phyloP scores from a whole-genome alignment of 1,140 invertebrate genomes.

The Chelonus insularis region DNA sequence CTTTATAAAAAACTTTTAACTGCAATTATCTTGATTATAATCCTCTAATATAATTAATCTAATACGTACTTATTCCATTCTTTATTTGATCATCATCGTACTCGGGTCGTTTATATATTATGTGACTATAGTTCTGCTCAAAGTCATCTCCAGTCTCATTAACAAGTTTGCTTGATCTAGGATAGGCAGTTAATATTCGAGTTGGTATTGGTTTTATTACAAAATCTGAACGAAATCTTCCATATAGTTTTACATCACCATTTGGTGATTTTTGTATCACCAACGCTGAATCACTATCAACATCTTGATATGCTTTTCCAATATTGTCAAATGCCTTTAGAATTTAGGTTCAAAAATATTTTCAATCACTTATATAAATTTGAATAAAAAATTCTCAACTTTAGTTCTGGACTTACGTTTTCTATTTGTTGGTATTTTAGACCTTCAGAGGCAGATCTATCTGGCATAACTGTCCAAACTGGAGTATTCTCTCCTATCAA shows the following conservation, averaged over 20 bases:
- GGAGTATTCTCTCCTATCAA: slow-evolving; percentile 39
- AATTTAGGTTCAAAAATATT: slow-evolving; percentile 22
- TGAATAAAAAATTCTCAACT: neutral
- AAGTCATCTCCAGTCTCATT: slow-evolving; percentile 1
- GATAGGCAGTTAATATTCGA: slow-evolving; percentile 22
- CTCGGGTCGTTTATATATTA: slow-evolving; percentile 36
- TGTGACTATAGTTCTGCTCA: slow-evolving; percentile 36
- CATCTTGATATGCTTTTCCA: slow-evolving; percentile 36
- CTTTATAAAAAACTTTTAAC: no score
- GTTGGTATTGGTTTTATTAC: slow-evolving; percentile 40
- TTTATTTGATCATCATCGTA: neutral
- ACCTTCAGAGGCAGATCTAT: slow-evolving; percentile 29
- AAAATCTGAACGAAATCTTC: slow-evolving; percentile 34
- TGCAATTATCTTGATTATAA: no score
- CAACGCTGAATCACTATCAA: slow-evolving; percentile 35
- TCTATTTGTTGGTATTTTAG: slow-evolving; percentile 34
- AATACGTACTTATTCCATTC: slow-evolving; percentile 23
- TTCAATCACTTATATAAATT: slow-evolving; percentile 14
- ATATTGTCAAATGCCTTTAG: slow-evolving; percentile 32
- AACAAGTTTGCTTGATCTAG: neutral
- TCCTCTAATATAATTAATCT: no score
- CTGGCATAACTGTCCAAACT: slow-evolving; percentile 37
- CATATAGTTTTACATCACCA: slow-evolving; percentile 36
- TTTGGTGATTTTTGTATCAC: slow-evolving; percentile 27
- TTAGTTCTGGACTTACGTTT: neutral